Conservation (phyloP, 2,113 vertebrate species). For the Coturnix japonica region DNA sequence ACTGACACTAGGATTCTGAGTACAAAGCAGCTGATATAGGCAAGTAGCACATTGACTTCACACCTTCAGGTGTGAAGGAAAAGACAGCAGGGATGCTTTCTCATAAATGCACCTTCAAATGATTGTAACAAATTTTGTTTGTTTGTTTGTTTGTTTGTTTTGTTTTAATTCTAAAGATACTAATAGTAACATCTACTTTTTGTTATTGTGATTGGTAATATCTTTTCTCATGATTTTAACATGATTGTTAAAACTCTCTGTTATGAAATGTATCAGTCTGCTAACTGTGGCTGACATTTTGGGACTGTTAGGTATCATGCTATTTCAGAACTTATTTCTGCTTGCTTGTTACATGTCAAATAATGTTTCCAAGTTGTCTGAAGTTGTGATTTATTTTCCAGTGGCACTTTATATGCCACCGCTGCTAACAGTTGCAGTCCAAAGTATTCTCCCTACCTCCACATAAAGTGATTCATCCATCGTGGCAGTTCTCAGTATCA, state of each 20-base stretch:
- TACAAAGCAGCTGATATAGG: background rate
- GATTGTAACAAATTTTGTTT: background rate
- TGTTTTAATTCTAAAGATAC: background rate
- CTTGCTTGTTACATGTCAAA: background rate
- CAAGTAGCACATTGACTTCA: background rate
- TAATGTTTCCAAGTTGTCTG: background rate
- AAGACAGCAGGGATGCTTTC: background rate
- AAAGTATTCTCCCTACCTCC: background rate
- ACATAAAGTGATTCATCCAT: background rate
- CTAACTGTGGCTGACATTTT: background rate
- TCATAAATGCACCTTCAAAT: background rate
- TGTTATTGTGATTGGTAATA: background rate
- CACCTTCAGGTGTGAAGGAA: background rate
- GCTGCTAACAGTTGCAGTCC: background rate
- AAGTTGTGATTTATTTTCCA: background rate
- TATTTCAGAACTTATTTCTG: background rate
- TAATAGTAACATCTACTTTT: background rate
- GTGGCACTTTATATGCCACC: background rate
- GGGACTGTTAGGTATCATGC: background rate
- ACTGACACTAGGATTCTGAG: background rate
- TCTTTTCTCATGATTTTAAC: background rate
- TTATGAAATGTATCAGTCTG: background rate
- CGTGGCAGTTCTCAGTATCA: background rate
- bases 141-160: background rate
- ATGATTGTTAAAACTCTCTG: background rate